Evolutionary conservation across 2,888 invertebrate genomes (phyloP), one percentile per base, ranked within the genome.

Genomic region (Abscondita cerata): DNA sequence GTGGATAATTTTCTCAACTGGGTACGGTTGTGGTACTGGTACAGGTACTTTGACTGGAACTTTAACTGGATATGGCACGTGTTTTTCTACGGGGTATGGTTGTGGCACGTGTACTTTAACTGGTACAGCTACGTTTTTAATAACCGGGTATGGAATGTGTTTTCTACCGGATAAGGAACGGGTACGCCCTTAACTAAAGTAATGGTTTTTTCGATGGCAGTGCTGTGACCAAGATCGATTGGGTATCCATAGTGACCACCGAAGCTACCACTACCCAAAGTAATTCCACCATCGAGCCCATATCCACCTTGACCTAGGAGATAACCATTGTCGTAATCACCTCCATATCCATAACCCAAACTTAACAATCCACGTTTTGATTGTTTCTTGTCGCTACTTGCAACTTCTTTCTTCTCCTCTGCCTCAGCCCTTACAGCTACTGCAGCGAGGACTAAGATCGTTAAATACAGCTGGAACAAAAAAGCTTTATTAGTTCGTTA

Each of bases 341-440:
- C 86, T 62, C 90, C 91, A 79, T 92, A 92, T 55, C 92, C 92
- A 73, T 92, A 91, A 71, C 92, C 92, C 76, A 92, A 84, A 77
- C 89, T 87, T 62, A 91, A 83, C 72, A 92, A 86, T 70, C 92
- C 92, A 71, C 92, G 89, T 81, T 93, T 92, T 82, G 91, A 90
- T 79, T 91, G 85, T 80, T 92, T 92, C 84, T 92, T 91, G 67
- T 89, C 89, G 36, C 62, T 72, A 25, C 66, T 58, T 65, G 70
- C 70, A 57, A 71, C 67, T 48, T 59, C 66, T 79, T 86, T 86
- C 84, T 87, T 86, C 84, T 86, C 84, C 79, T 86, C 85, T 80
- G 88, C 87, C 84, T 87, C 87, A 72, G 86, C 90, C 75, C 78
- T 81, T 65, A 83, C 81, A 67, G 88, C 87, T 80, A 88, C 77